Base-by-base conservation (phyloP, 2,888 invertebrate species). In the Protonemura montana region DNA sequence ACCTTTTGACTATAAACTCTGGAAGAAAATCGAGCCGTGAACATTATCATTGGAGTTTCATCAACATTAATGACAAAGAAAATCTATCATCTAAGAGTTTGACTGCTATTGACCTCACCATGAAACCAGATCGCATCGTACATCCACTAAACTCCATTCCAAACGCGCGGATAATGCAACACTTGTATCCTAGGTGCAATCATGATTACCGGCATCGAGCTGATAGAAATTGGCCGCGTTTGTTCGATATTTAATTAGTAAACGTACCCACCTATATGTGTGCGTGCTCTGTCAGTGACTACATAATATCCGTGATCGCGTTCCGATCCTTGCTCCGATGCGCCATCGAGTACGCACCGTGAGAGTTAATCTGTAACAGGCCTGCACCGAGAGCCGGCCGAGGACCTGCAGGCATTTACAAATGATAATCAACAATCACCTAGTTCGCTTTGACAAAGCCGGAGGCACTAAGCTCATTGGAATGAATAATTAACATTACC, bases 401-500 rank as follows among this genome's bases (percentile, higher is more conserved):
- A 16, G 59, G 59, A 59, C 59, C 21, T 10, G 59, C 59, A 59
- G 13, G 59, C 59, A 59, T 59, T n/a, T 59, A 59, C 59, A 59
- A 21, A 2, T 59, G 59, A 59, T 59, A 59, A 59, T 59, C 59
- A 59, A 59, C 59, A 59, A 59, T 59, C 59, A 59, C 59, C 59
- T 59, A 13, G 59, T 59, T 59, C 59, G 59, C 59, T 59, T 59
- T 59, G 59, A 7, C 59, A 59, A 59, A 59, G 59, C 59, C 21
- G 16, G 1, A 10, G 59, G 59, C 59, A 21, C 59, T 59, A 13
- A 59, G 59, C 59, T 3, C 59, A 59, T 59, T 21, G 59, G 59
- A 59, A 59, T 59, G 59, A 59, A 59, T 59, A 59, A 59, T 59
- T 59, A 59, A 59, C 59, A 59, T 59, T 59, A 59, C 59, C 59